Evolutionary conservation across 2,888 invertebrate species (phyloP).

Genomic region (Barypeithes pellucidus): DNA sequence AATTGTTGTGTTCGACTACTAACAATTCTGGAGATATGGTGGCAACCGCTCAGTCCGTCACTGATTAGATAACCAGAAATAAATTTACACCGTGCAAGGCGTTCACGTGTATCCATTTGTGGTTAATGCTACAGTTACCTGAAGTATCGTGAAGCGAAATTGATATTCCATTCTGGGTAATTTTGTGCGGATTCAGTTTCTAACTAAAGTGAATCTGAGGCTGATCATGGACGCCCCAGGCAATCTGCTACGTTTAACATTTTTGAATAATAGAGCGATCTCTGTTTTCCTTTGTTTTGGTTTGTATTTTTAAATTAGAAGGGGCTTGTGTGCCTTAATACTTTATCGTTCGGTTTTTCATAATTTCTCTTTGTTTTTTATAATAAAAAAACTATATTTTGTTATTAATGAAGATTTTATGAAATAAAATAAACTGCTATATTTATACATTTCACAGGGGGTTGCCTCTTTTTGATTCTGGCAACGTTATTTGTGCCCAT

Average conservation of each 20-base stretch:
- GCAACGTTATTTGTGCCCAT: no score
- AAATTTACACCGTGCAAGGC: constrained; percentile 33
- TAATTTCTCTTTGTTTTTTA: no score
- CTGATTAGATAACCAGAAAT: constrained; percentile 39
- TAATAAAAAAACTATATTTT: no score
- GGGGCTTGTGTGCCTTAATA: constrained; percentile 35
- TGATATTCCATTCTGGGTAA: constrained; percentile 44
- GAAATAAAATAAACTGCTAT: no score
- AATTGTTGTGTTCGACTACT: no score
- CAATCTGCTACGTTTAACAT: neutral
- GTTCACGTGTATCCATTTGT: constrained; percentile 40
- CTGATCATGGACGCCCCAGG: constrained; percentile 30
- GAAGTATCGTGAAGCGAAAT: constrained; percentile 39
- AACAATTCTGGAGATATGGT: no score
- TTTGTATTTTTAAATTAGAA: neutral
- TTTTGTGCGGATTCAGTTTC: constrained; percentile 41
- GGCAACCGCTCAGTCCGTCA: no score
- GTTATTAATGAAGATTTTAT: no score
- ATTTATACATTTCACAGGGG: no score
- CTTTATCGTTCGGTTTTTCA: no score
- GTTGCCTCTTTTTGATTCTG: no score
- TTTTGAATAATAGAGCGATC: neutral
- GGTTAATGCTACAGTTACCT: constrained; percentile 38
- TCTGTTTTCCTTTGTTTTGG: neutral
- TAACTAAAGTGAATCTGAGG: constrained; percentile 29